Evolutionary conservation across 2,113 vertebrate species (phyloP).

Genomic region (Hypocryptadius cinnamomeus): DNA sequence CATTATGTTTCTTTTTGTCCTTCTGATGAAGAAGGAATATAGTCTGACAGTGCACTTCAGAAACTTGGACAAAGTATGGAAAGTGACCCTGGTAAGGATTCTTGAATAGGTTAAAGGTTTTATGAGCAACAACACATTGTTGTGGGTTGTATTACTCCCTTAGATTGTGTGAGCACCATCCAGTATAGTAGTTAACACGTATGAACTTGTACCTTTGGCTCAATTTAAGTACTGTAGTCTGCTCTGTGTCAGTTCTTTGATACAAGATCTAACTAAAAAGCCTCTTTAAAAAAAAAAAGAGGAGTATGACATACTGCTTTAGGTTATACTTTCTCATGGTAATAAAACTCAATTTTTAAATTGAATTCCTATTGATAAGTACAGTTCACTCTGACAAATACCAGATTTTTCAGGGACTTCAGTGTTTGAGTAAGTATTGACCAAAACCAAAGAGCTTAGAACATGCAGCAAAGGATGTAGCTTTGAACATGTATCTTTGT

Average conservation of each 20-base stretch:
- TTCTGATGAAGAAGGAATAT: background rate
- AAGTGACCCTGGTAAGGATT: background rate
- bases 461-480: background rate
- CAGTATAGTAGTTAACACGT: rapidly evolving
- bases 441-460: background rate
- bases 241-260: background rate
- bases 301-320: background rate
- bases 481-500: background rate
- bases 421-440: background rate
- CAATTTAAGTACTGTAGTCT: background rate
- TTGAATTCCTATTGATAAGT: background rate
- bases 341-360: background rate
- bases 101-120: background rate
- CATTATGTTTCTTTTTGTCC: background rate
- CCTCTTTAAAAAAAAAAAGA: background rate
- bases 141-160: background rate
- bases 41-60: background rate
- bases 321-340: background rate
- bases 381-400: background rate
- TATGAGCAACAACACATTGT: background rate
- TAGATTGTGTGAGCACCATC: rapidly evolving
- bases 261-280: background rate
- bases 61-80: background rate
- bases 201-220: background rate
- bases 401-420: background rate